Conservation (phyloP, 30 jellyfish, hydroid and myxozoan species). For the Aurelia aurita region DNA sequence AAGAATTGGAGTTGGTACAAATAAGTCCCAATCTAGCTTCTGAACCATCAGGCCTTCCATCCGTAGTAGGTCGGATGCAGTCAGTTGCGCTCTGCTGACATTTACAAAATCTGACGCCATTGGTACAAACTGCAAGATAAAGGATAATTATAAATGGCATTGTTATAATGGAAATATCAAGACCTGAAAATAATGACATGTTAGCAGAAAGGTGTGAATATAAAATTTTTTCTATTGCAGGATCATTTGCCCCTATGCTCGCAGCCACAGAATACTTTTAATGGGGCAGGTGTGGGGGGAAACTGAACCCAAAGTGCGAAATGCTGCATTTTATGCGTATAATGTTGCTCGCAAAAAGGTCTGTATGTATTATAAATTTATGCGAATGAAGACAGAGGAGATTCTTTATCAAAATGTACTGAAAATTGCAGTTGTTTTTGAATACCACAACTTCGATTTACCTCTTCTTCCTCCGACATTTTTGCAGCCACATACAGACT, state of each 20-base stretch:
- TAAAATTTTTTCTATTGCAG: too few species aligned
- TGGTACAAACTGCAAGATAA: slow-evolving; percentile 75
- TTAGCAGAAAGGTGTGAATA: neutral
- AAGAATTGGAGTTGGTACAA: slow-evolving; percentile 67
- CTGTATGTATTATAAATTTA: too few species aligned
- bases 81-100: slow-evolving; percentile 72
- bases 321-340: too few species aligned
- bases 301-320: too few species aligned
- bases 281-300: too few species aligned
- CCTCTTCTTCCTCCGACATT: slow-evolving; percentile 88
- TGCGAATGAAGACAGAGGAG: too few species aligned
- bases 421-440: too few species aligned
- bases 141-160: neutral
- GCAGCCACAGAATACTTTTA: too few species aligned
- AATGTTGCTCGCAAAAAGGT: too few species aligned
- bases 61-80: slow-evolving; percentile 65
- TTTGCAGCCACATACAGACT: slow-evolving; percentile 81
- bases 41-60: slow-evolving; percentile 78
- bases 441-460: neutral
- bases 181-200: neutral
- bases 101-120: slow-evolving; percentile 75
- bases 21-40: slow-evolving; percentile 72
- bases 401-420: too few species aligned
- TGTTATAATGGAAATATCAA: neutral
- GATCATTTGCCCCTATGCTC: too few species aligned